phyloP scores from a whole-genome alignment of 2,888 invertebrate species.

The Sarcophaga subvicina region DNA sequence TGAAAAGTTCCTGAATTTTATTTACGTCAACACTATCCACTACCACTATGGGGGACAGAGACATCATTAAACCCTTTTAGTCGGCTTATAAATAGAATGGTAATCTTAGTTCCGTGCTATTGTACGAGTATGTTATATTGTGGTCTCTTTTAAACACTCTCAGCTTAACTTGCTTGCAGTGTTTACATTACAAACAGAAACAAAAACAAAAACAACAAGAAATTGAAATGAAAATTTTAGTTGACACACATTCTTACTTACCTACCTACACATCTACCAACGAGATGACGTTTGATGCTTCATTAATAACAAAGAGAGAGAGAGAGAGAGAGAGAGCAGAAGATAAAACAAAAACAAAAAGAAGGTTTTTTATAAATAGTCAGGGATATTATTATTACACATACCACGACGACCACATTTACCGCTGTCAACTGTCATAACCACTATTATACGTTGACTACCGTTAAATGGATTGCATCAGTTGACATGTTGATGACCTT shows the following conservation, averaged over 20 bases:
- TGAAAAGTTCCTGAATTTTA: too few relatives aligned
- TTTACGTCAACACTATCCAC: too few relatives aligned
- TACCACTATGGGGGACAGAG: too few relatives aligned
- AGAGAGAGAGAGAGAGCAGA: not conserved
- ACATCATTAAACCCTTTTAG: too few relatives aligned
- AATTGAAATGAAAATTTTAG: not conserved
- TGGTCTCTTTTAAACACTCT: too few relatives aligned
- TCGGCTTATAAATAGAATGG: too few relatives aligned
- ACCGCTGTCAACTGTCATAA: not conserved
- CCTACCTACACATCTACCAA: not conserved
- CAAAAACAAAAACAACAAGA: not conserved
- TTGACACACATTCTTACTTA: not conserved
- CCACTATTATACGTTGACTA: not conserved
- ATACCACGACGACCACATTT: not conserved
- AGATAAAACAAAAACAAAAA: not conserved
- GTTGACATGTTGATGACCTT: conserved; percentile 46
- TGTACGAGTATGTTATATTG: too few relatives aligned
- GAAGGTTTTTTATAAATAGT: conserved; percentile 41
- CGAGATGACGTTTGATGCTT: conserved; percentile 42
- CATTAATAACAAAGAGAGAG: conserved; percentile 23
- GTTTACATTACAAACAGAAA: too few relatives aligned
- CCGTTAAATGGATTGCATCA: conserved; percentile 26
- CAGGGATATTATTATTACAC: not conserved
- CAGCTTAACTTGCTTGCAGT: too few relatives aligned
- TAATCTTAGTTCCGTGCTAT: too few relatives aligned